These are phyloP conservation scores for Caenorhabditis japonica DNA, from an alignment of 2,888 invertebrate species.

Conservation along the genomic window DNA sequence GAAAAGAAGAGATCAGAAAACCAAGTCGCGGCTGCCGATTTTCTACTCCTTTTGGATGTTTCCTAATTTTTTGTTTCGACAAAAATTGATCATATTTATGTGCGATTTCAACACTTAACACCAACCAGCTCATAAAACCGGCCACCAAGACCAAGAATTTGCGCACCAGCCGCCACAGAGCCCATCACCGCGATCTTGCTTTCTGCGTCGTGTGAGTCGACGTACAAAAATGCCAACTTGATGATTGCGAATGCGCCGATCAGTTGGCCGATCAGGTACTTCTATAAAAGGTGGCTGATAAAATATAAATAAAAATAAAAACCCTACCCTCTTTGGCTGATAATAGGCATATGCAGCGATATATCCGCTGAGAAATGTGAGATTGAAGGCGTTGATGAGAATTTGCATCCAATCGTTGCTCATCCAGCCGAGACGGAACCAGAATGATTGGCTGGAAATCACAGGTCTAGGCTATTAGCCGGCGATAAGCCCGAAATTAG, in stretches of 20 bases:
- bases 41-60: not conserved
- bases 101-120: too few relatives aligned
- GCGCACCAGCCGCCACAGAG: slow-evolving; percentile 72
- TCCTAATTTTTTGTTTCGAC: too few relatives aligned
- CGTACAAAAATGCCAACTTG: slow-evolving; percentile 67
- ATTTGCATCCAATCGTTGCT: slow-evolving; percentile 70
- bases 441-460: slow-evolving; percentile 70
- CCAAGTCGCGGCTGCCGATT: not conserved
- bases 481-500: too few relatives aligned
- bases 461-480: too few relatives aligned
- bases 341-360: slow-evolving; percentile 71
- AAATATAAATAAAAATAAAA: slow-evolving; percentile 16
- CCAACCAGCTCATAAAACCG: slow-evolving; percentile 72
- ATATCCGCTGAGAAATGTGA: slow-evolving; percentile 67
- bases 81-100: too few relatives aligned
- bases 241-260: slow-evolving; percentile 51
- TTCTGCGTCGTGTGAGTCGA: slow-evolving; percentile 51
- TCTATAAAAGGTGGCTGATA: slow-evolving; percentile 54
- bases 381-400: slow-evolving; percentile 68
- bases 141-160: slow-evolving; percentile 70
- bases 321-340: slow-evolving; percentile 70
- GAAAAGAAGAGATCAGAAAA: too few relatives aligned
- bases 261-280: slow-evolving; percentile 71
- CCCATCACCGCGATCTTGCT: slow-evolving; percentile 67
- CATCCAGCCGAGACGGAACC: slow-evolving; percentile 72